These are phyloP conservation scores for Phortica variegata DNA, from an alignment of 1,140 invertebrate species.

Conservation along the genomic window DNA sequence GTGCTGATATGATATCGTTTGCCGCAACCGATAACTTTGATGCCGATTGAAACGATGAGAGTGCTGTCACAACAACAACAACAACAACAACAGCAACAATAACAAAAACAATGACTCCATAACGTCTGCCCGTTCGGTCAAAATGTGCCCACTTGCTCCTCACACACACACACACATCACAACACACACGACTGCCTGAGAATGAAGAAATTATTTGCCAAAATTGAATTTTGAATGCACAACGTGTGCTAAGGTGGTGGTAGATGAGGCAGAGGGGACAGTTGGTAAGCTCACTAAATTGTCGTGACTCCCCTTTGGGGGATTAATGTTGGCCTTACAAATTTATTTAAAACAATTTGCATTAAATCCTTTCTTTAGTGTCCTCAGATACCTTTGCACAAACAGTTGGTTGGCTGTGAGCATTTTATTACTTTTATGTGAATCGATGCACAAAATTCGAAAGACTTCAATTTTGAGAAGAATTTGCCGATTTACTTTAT, in stretches of 20 bases:
- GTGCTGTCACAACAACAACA: constrained; percentile 18
- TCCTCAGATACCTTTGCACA: constrained; percentile 39
- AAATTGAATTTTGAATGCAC: constrained; percentile 5
- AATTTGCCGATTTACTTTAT: constrained; percentile 26
- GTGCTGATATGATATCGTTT: constrained; percentile 42
- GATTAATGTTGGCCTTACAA: constrained; percentile 25
- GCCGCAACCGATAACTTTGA: constrained; percentile 30
- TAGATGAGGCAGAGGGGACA: too few species aligned
- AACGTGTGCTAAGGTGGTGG: too few species aligned
- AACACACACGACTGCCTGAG: too few species aligned
- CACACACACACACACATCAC: too few species aligned
- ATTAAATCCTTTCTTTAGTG: constrained; percentile 35
- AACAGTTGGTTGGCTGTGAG: constrained; percentile 12
- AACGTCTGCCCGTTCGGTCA: constrained; percentile 17
- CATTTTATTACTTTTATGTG: constrained; percentile 43
- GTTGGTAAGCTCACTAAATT: too few species aligned
- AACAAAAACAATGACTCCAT: constrained; percentile 12
- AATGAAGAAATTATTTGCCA: too few species aligned
- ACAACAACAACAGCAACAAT: constrained; percentile 1
- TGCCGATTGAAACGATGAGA: constrained; percentile 11
- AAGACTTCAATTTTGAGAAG: constrained; percentile 43
- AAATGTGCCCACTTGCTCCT: constrained; percentile 20
- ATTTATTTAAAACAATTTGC: constrained; percentile 56
- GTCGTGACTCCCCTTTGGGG: constrained; percentile 27
- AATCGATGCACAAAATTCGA: constrained; percentile 17